Base-by-base conservation (phyloP, 2,888 invertebrate species). In the Perizoma flavofasciatum region DNA sequence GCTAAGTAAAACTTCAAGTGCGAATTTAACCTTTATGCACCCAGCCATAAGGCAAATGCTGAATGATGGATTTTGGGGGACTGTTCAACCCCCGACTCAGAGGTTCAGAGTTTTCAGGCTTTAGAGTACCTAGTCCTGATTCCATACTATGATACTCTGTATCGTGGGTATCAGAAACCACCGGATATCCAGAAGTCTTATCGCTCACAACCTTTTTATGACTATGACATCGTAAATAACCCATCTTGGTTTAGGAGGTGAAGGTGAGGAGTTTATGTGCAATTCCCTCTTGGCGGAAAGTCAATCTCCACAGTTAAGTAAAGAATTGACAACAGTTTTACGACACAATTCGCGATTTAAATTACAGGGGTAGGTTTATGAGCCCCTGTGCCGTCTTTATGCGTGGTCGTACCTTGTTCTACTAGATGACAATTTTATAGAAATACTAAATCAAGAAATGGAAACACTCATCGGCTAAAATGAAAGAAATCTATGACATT, bases 311-410 rank as follows among this genome's bases (percentile, higher is more conserved):
- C 66, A 75, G 83, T 84, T 85, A 83, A 82, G 82, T 72, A 80
- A 81, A 77, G 79, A 78, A 83, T 83, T 77, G 83, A 76, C 78
- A 80, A 76, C 78, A 74, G 65, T 77, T 89, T 89, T 89, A 90
- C 74, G 85, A 79, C 61, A 71, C 71, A 78, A 78, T 88, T 83
- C 71, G 61, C 73, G 76, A 77, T 79, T 79, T 80, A 81, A 80
- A 80, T 81, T 79, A 81, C 79, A 73, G 75, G 83, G 83, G 85
- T 72, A 68, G 53, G 57, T 87, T 88, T 88, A 88, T 72, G 79
- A 75, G 67, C 70, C 46, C 41, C 8, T n/a, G 33, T 45, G 39
- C 37, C 7, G 41, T 43, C 55, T 54, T 47, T 34, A 37, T 34
- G 43, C 9, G 34, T 35, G 41, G 55, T 9, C 6, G 6, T 37